A percentile compares a stretch with the other conserved stretches of the same genome.
These are phyloP conservation scores for Phalacrocorax pelagicus DNA, from an alignment of 2,113 vertebrate species.

Conservation along the genomic window DNA sequence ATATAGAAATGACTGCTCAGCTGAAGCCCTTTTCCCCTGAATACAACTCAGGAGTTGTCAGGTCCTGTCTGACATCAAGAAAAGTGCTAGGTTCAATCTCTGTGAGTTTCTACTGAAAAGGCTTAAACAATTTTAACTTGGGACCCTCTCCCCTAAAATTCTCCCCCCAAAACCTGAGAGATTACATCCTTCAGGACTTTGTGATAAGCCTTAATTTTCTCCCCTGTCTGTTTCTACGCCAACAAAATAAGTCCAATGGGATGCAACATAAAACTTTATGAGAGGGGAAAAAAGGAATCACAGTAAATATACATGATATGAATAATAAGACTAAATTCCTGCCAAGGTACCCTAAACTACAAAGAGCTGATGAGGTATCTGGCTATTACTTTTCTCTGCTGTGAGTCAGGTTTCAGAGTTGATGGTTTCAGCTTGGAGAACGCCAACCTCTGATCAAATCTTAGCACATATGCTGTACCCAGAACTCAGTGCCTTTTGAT, in stretches of 20 bases:
- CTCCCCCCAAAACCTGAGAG: not conserved
- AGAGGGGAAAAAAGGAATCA: not conserved
- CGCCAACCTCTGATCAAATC: not conserved
- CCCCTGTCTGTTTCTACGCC: not conserved
- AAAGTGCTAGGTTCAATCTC: not conserved
- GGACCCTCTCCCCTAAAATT: not conserved
- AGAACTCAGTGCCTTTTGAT: conserved; percentile 1
- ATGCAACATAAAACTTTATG: not conserved
- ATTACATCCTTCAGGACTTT: not conserved
- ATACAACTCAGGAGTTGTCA: not conserved
- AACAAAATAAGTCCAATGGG: not conserved
- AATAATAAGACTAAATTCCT: not conserved
- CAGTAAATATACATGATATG: not conserved
- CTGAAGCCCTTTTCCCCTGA: not conserved
- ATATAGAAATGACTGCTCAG: not conserved
- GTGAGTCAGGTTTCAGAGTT: not conserved
- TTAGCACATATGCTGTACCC: not conserved
- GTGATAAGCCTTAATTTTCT: not conserved
- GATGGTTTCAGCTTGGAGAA: not conserved
- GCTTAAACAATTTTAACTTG: not conserved
- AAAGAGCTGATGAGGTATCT: not conserved
- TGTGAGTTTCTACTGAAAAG: not conserved
- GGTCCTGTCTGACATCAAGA: not conserved
- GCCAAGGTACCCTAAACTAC: not conserved
- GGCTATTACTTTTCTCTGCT: not conserved